phyloP scores from a whole-genome alignment of 2,113 vertebrate genomes.

The Pedetes capensis region DNA sequence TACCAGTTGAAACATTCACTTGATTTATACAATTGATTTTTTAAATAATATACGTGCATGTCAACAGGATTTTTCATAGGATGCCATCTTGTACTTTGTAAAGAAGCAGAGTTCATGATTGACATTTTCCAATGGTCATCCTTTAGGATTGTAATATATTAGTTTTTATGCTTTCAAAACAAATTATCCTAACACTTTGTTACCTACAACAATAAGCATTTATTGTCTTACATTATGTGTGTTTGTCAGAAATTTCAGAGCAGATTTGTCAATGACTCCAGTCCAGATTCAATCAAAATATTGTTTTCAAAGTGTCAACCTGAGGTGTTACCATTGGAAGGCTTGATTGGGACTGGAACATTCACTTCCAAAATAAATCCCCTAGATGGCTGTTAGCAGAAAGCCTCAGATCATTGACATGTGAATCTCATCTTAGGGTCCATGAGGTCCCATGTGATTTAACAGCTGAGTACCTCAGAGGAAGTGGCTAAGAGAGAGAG shows the following conservation, averaged over 20 bases:
- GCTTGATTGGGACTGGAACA: background rate
- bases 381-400: accelerated
- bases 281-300: background rate
- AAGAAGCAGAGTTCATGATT: background rate
- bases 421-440: accelerated
- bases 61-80: background rate
- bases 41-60: background rate
- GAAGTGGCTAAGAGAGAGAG: background rate
- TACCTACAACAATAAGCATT: background rate
- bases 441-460: background rate
- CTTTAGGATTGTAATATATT: background rate
- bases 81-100: background rate
- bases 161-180: background rate
- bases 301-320: background rate
- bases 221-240: background rate
- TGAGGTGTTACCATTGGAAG: too few relatives aligned
- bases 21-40: background rate
- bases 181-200: background rate
- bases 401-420: background rate
- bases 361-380: background rate
- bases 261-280: background rate
- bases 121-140: background rate
- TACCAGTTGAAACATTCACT: background rate
- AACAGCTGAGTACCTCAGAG: background rate
- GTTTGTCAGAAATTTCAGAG: background rate